Base-by-base conservation (phyloP, 2,888 invertebrate genomes). In the Hymenopus coronatus region DNA sequence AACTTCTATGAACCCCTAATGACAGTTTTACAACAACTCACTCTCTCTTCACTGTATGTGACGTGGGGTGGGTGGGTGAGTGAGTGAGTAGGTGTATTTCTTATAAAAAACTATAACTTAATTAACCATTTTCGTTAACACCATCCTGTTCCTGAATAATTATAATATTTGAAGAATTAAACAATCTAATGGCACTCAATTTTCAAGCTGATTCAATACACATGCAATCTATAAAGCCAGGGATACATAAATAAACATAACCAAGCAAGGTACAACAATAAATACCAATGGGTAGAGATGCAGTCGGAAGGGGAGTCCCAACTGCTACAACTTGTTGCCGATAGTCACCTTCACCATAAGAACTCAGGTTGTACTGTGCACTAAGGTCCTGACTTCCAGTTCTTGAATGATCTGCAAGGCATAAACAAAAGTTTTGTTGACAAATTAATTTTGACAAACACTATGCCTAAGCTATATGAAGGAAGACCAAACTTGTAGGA, bases 241-340 rank as follows among this genome's bases (percentile, higher is more conserved):
- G 54, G 20, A 20, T 70, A 25, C 1, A 20, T 70, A 33, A 33
- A 28, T 40, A 33, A 33, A 85, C 20, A 14, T 30, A 20, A 28
- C 85, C 33, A n/a, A 30, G 28, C 12, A 30, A n/a, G n/a, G 28
- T 87, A 40, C 82, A 82, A 81, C 83, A 89, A 30, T 87, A 91
- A 91, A 90, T 91, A 94, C 96, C 97, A 88, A 96, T 95, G 4
- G 97, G 97, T 88, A 97, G 93, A 7, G 97, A 96, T 3, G 97
- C 96, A 9, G 97, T 97, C 2, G 98, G 98, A 91, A 99, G 94
- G 30, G 99, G 98, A 0, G 99, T 98, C 33, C 99, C 99, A 90
- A 99, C 98, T 91, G 98, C 99, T 84, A 99, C 98, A 90, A 99
- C 98, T 94, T 99, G 99, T 92, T 98, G 98, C 46, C 97, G 94